A percentile compares a stretch with the other conserved stretches of the same genome.
These are phyloP conservation scores for Rhinatrema bivittatum DNA, from an alignment of 2,797 vertebrate genomes.

Conservation along the genomic window DNA sequence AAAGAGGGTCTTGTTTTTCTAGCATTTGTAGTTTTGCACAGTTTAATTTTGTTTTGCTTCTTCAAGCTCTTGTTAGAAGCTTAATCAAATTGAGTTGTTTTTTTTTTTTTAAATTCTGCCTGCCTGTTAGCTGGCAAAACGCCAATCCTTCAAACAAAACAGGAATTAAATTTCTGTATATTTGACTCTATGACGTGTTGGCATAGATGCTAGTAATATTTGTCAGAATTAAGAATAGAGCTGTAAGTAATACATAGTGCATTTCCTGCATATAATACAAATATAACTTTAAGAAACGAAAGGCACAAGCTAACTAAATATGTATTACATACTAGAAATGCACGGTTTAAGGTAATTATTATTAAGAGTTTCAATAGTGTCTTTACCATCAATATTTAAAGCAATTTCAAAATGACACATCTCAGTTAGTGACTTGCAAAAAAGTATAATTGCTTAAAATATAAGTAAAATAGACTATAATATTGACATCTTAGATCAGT, in stretches of 20 bases:
- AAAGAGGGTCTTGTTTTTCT: slow-evolving; percentile 21
- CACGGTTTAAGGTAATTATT: slow-evolving; percentile 70
- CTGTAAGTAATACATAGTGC: slow-evolving; percentile 57
- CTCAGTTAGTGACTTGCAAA: slow-evolving; percentile 46
- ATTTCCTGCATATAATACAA: slow-evolving; percentile 66
- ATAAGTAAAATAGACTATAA: slow-evolving; percentile 58
- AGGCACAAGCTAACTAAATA: slow-evolving; percentile 70
- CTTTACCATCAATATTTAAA: slow-evolving; percentile 56
- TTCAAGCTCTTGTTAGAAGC: slow-evolving; percentile 21
- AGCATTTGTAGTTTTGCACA: slow-evolving; percentile 17
- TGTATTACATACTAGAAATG: slow-evolving; percentile 72
- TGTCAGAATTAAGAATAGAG: slow-evolving; percentile 60
- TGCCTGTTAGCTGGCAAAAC: slow-evolving; percentile 27
- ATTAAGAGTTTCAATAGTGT: slow-evolving; percentile 47
- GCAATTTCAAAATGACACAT: slow-evolving; percentile 48
- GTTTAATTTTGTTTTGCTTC: slow-evolving; percentile 9
- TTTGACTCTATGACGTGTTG: slow-evolving; percentile 43
- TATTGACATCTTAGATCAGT: slow-evolving; percentile 53
- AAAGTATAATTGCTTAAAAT: slow-evolving; percentile 53
- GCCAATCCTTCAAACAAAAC: slow-evolving; percentile 22
- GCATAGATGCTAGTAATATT: slow-evolving; percentile 48
- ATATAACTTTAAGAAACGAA: slow-evolving; percentile 63
- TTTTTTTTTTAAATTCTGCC: no score
- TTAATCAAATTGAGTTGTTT: slow-evolving; percentile 25
- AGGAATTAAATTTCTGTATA: slow-evolving; percentile 15